A percentile compares a stretch with the other conserved stretches of the same genome.
Evolutionary conservation across 2,797 vertebrate species (phyloP).

Genomic region (Diplodus puntazzo): DNA sequence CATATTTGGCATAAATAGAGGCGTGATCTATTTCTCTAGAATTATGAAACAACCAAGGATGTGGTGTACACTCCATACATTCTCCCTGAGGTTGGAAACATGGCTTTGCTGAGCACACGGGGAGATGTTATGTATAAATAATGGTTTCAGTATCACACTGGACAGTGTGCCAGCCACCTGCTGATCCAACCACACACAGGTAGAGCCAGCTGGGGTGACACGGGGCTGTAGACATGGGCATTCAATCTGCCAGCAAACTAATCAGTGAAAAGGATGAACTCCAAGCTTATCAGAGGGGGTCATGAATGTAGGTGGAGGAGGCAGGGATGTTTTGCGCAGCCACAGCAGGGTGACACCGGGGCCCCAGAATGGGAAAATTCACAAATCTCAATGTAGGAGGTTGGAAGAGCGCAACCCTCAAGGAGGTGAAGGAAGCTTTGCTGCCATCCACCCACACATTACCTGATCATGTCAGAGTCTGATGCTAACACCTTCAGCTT

Average conservation of each 20-base stretch:
- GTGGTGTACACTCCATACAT: conserved; percentile 26
- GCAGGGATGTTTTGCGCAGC: conserved; percentile 76
- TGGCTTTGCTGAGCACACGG: conserved; percentile 51
- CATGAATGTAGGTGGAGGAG: conserved; percentile 81
- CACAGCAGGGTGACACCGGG: conserved; percentile 73
- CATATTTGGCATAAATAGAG: conserved; percentile 37
- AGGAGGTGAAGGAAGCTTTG: conserved; percentile 77
- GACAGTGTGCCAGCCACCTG: conserved; percentile 78
- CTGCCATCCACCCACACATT: conserved; percentile 75
- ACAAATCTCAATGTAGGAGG: conserved; percentile 74
- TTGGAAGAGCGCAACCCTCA: conserved; percentile 75
- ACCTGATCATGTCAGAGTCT: conserved; percentile 68
- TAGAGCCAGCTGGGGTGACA: conserved; percentile 76
- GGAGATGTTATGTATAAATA: conserved; percentile 76
- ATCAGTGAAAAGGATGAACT: conserved; percentile 84
- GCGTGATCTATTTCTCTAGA: conserved; percentile 24
- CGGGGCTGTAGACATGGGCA: conserved; percentile 73
- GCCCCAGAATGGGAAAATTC: conserved; percentile 73
- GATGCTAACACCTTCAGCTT: conserved; percentile 72
- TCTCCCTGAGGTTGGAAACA: conserved; percentile 38
- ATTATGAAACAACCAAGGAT: conserved; percentile 43
- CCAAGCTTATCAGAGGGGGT: conserved; percentile 80
- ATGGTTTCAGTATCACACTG: conserved; percentile 80
- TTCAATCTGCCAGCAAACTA: conserved; percentile 85
- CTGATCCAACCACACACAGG: conserved; percentile 79